Percentiles rank a stretch among this genome's conserved stretches.
These are phyloP conservation scores for Autographa pulchrina DNA, from an alignment of 2,888 invertebrate species.

Conservation along the genomic window DNA sequence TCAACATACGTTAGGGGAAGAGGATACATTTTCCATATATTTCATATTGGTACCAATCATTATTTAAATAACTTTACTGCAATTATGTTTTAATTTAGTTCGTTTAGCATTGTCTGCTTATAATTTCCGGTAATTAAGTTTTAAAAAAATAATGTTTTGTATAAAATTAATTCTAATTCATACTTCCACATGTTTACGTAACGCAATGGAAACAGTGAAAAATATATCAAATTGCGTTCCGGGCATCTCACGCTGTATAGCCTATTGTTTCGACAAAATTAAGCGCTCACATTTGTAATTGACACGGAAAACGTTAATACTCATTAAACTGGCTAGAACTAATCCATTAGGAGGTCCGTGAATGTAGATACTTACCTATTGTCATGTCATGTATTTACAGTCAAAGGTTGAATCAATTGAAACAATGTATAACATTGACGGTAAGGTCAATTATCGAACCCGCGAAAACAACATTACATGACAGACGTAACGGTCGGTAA, in stretches of 20 bases:
- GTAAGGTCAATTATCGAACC: slow-evolving; percentile 80
- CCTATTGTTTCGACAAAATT: slow-evolving; percentile 65
- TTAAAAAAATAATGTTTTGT: not conserved
- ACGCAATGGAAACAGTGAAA: slow-evolving; percentile 47
- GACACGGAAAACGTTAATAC: slow-evolving; percentile 58
- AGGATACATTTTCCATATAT: too few relatives aligned
- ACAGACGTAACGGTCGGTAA: slow-evolving; percentile 79
- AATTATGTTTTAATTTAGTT: too few relatives aligned
- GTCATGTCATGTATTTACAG: slow-evolving; percentile 32
- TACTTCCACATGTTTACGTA: slow-evolving; percentile 15
- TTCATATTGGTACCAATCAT: too few relatives aligned
- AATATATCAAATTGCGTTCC: slow-evolving; percentile 44
- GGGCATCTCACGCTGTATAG: slow-evolving; percentile 70
- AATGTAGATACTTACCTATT: not conserved
- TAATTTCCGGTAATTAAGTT: not conserved
- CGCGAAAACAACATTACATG: slow-evolving; percentile 78
- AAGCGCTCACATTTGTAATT: slow-evolving; percentile 65
- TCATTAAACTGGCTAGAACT: slow-evolving; percentile 48
- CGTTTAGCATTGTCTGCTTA: too few relatives aligned
- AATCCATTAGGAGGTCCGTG: slow-evolving; percentile 32
- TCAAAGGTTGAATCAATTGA: slow-evolving; percentile 72
- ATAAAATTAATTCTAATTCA: not conserved
- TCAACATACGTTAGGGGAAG: too few relatives aligned
- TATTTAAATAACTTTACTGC: too few relatives aligned
- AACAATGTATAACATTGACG: slow-evolving; percentile 73